Evolutionary conservation across 2,113 vertebrate genomes (phyloP).

Genomic region (Anolis carolinensis): DNA sequence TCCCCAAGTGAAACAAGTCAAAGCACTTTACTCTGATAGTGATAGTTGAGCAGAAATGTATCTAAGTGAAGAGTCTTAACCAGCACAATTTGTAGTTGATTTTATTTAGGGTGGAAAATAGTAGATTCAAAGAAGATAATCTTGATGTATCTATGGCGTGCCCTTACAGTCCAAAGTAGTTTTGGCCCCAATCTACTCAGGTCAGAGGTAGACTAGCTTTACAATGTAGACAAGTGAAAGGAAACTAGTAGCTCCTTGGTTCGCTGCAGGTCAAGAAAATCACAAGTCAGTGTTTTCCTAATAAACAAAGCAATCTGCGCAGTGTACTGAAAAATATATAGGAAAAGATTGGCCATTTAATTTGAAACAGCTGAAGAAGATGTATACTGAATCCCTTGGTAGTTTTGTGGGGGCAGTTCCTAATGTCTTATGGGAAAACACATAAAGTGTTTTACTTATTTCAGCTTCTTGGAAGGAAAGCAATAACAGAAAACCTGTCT

Average conservation of each 20-base stretch:
- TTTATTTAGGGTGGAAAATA: constrained; percentile 5
- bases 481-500: constrained; percentile 9
- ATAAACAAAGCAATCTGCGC: constrained; percentile 29
- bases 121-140: not conserved
- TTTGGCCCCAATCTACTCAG: constrained; percentile 46
- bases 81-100: not conserved
- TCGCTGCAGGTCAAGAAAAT: constrained; percentile 22
- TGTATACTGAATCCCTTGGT: not conserved
- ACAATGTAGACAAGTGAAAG: constrained; percentile 21
- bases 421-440: constrained; percentile 9
- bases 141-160: constrained; percentile 8
- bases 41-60: constrained; percentile 14
- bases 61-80: not conserved
- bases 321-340: not conserved
- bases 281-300: constrained; percentile 3
- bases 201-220: constrained; percentile 38
- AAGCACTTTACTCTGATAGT: constrained; percentile 27
- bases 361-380: not conserved
- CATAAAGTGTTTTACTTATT: constrained; percentile 12
- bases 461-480: constrained; percentile 18
- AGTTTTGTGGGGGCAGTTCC: constrained; percentile 10
- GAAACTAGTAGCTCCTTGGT: constrained; percentile 36
- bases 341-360: constrained; percentile 3
- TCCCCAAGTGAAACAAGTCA: constrained; percentile 57
- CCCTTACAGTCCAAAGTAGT: constrained; percentile 19